A percentile compares a stretch with the other conserved stretches of the same genome.
phyloP scores from a whole-genome alignment of 2,797 vertebrate species.

The Stomatorhinus walkeri region DNA sequence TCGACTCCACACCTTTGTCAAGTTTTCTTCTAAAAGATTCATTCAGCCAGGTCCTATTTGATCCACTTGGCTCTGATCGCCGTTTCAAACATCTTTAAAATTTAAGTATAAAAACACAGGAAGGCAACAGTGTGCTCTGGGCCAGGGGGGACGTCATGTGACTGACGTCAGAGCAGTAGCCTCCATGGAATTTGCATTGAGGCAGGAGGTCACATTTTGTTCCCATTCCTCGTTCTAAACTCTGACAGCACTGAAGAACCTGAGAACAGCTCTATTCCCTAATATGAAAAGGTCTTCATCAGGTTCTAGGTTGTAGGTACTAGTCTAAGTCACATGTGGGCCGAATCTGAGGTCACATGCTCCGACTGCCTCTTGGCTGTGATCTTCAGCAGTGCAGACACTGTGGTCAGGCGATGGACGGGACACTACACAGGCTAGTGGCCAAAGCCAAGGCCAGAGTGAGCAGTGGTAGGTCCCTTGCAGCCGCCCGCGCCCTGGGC shows the following conservation, averaged over 20 bases:
- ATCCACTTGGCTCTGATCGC: neutral
- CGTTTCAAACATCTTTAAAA: neutral
- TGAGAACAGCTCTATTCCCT: neutral
- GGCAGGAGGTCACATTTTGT: neutral
- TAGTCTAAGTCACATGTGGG: neutral
- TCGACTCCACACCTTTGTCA: neutral
- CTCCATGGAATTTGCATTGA: neutral
- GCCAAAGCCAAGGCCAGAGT: conserved; percentile 36
- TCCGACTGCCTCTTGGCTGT: neutral
- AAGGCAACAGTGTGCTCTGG: neutral
- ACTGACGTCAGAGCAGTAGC: neutral
- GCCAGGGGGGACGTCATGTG: neutral
- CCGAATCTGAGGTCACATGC: neutral
- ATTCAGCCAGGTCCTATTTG: neutral
- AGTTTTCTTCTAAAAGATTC: neutral
- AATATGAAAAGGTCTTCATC: neutral
- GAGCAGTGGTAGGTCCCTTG: conserved; percentile 37
- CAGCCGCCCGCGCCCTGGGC: conserved; percentile 25
- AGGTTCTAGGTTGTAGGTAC: neutral
- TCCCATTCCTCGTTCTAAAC: neutral
- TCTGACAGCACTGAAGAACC: neutral
- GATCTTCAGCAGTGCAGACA: neutral
- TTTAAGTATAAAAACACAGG: neutral
- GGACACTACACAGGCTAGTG: neutral
- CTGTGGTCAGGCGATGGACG: neutral